Evolutionary conservation across 2,113 vertebrate species (phyloP).

Genomic region (Phaethornis superciliosus): DNA sequence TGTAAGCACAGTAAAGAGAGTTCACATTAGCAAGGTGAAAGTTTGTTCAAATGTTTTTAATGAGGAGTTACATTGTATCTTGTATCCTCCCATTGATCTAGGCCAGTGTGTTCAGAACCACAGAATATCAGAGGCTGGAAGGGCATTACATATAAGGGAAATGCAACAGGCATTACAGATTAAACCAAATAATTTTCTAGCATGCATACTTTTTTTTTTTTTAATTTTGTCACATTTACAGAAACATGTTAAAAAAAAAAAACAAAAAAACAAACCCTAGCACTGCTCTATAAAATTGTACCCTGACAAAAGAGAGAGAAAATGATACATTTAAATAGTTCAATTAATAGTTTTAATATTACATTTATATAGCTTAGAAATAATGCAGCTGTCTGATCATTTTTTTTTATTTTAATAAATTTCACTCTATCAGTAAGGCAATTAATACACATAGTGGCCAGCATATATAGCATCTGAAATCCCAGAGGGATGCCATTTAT

Average conservation of each 20-base stretch:
- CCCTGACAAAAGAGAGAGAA: neutral
- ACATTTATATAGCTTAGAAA: neutral
- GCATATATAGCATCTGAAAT: neutral
- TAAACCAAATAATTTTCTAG: neutral
- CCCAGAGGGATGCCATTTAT: neutral
- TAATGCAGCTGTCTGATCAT: neutral
- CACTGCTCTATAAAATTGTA: neutral
- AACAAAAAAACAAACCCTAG: too few species aligned
- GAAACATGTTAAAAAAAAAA: neutral
- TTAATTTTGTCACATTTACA: neutral
- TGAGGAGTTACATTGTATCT: neutral
- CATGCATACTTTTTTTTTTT: neutral
- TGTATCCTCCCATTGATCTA: neutral
- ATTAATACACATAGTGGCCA: neutral
- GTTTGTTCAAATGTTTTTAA: neutral
- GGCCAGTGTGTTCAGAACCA: neutral
- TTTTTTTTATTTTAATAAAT: neutral
- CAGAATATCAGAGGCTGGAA: neutral
- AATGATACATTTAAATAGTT: neutral
- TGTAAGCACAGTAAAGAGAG: neutral
- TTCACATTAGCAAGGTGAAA: neutral
- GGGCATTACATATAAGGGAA: neutral
- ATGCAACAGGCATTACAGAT: fast-evolving
- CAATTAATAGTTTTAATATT: too few species aligned
- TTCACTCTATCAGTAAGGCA: neutral